Base-by-base conservation (phyloP, 2,797 vertebrate genomes). In the Lateolabrax maculatus region DNA sequence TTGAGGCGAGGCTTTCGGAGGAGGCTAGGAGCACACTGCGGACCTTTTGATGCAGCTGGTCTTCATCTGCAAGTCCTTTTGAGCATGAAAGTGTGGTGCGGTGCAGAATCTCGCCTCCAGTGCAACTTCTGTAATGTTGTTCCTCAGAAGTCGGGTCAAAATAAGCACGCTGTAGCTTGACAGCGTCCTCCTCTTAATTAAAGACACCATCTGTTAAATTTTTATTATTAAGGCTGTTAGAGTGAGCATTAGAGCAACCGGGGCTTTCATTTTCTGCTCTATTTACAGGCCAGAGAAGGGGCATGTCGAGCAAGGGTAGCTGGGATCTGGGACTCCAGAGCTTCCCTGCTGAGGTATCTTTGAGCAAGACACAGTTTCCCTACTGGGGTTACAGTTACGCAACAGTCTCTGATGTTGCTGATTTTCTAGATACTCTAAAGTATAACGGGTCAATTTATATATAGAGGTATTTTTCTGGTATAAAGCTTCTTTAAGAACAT, bases 41-140 rank as follows among this genome's bases (percentile, higher is more conserved):
- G 84, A 84, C 83, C 81, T 79, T 90, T 89, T 91, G 81, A 90
- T 85, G 88, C 82, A 16, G 80, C 83, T 23, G 87, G 77, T 81
- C 85, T 85, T 92, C 90, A 92, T 93, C 89, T 89, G 67, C 80
- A 21, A 92, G 86, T 93, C 89, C 71, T 88, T 94, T 90, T 91
- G 86, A 93, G 90, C 84, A 85, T 88, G 73, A 90, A 89, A 89
- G 87, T 18, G 77, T 27, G 64, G 27, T 5, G 66, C 27, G 46
- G 10, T 78, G 79, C 78, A 80, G 84, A 73, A 70, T 79, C 81
- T 76, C 16, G 65, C 85, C 85, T 79, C 83, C 74, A 23, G 81
- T 44, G 80, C 80, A 87, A 71, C 81, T 79, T 70, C 64, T 74
- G 64, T 31, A 71, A 60, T 36, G 87, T 75, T 79, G 75, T 81